Evolutionary conservation across 2,888 invertebrate genomes (phyloP).

Genomic region (Phaedon cochleariae): DNA sequence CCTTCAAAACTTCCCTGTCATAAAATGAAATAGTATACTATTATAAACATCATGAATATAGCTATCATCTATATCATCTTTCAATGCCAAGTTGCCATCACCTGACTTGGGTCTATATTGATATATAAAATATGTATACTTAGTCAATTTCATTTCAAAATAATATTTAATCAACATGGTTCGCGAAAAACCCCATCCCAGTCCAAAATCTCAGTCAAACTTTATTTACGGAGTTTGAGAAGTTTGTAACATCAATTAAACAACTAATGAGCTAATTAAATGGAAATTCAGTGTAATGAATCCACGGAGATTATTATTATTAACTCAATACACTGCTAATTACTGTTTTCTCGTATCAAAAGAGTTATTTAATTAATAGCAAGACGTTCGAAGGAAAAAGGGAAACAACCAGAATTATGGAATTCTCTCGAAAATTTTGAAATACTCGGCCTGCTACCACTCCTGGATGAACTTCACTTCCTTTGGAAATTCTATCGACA

Average conservation of each 20-base stretch:
- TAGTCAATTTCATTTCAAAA: no score
- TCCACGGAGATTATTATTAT: slow-evolving; percentile 54
- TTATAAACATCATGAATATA: no score
- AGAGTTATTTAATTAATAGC: slow-evolving; percentile 54
- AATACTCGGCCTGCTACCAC: no score
- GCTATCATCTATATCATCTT: no score
- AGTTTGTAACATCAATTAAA: slow-evolving; percentile 63
- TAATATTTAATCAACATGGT: slow-evolving; percentile 21
- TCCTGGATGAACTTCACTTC: no score
- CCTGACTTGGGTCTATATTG: no score
- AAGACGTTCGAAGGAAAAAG: slow-evolving; percentile 44
- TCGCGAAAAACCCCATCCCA: slow-evolving; percentile 14
- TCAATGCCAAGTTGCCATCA: no score
- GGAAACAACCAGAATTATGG: slow-evolving; percentile 35
- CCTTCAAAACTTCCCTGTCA: no score
- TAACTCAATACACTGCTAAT: slow-evolving; percentile 54
- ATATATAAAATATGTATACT: no score
- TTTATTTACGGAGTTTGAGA: slow-evolving; percentile 46
- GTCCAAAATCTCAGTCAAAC: slow-evolving; percentile 32
- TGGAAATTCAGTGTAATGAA: slow-evolving; percentile 65
- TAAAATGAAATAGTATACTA: no score
- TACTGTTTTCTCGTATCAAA: slow-evolving; percentile 50
- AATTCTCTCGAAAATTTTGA: slow-evolving; percentile 36
- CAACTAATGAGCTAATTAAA: slow-evolving; percentile 66
- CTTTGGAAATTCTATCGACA: no score